Conservation (phyloP, 1,140 invertebrate genomes). For the Euura saliciscinereae region DNA sequence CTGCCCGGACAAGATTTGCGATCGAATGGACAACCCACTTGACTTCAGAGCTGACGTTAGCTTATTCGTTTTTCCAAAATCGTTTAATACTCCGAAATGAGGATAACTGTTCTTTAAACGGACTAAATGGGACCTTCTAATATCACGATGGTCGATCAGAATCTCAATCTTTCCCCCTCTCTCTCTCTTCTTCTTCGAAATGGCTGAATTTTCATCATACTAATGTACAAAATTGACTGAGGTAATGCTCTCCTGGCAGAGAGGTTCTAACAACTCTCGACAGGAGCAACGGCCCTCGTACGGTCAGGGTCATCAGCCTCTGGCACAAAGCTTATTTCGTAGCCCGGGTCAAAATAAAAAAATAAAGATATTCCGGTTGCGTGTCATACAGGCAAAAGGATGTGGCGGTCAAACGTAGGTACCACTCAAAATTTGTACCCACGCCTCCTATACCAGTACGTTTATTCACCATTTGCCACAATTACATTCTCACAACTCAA, state of each 20-base stretch:
- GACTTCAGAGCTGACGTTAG: no score
- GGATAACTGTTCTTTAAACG: no score
- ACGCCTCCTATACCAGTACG: no score
- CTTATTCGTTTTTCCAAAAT: no score
- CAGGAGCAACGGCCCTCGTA: slow-evolving; percentile 49
- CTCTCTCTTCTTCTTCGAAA: neutral
- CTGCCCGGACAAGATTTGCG: no score
- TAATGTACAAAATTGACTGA: neutral
- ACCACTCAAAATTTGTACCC: no score
- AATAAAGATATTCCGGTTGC: neutral
- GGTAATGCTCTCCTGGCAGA: slow-evolving; percentile 22
- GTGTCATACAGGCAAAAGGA: slow-evolving; percentile 5
- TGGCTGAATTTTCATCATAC: neutral
- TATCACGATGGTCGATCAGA: no score
- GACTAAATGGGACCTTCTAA: no score
- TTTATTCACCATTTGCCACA: no score
- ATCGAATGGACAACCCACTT: no score
- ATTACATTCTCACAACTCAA: no score
- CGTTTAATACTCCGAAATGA: no score
- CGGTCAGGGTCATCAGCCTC: slow-evolving; percentile 59
- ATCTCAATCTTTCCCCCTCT: neutral
- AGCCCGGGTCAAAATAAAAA: neutral
- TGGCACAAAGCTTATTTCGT: slow-evolving; percentile 36
- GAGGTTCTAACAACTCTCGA: slow-evolving; percentile 52
- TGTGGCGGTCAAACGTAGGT: neutral